Conservation (phyloP, 92 coral and sea anemone species). For the Hydrozoanthus gracilis region DNA sequence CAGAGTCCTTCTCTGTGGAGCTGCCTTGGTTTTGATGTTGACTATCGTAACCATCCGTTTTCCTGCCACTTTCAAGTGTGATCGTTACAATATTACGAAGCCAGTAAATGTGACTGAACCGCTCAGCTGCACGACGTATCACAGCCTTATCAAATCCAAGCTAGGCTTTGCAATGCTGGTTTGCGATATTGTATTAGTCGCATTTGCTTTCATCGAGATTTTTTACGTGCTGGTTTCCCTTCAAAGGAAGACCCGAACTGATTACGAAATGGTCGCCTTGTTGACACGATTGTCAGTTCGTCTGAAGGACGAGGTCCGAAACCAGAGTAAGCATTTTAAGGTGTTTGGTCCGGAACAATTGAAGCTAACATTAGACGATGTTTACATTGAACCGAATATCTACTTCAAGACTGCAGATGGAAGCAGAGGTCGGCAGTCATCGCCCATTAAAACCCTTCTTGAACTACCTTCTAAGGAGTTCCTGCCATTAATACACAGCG, state of each 20-base stretch:
- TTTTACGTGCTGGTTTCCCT: slow-evolving; percentile 41
- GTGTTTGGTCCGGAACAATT: slow-evolving; percentile 45
- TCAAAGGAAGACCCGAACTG: slow-evolving; percentile 36
- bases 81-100: slow-evolving; percentile 6
- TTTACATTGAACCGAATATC: slow-evolving; percentile 39
- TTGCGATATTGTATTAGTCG: slow-evolving; percentile 24
- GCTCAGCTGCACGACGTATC: slow-evolving; percentile 34
- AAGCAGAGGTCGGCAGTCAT: slow-evolving; percentile 13
- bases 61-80: slow-evolving; percentile 24
- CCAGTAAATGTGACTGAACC: slow-evolving; percentile 19
- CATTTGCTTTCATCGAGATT: slow-evolving; percentile 34
- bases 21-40: slow-evolving; percentile 18
- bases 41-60: slow-evolving; percentile 22
- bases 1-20: slow-evolving; percentile 17
- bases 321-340: slow-evolving; percentile 31
- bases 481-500: slow-evolving; percentile 3
- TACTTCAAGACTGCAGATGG: slow-evolving; percentile 22
- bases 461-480: background rate
- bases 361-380: slow-evolving; percentile 34
- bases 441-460: slow-evolving; percentile 13
- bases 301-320: slow-evolving; percentile 36
- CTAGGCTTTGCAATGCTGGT: slow-evolving; percentile 26
- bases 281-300: slow-evolving; percentile 43
- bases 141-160: slow-evolving; percentile 31
- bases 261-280: slow-evolving; percentile 42